Base-by-base conservation (phyloP, 2,113 vertebrate genomes). In the Phoenicopterus ruber region DNA sequence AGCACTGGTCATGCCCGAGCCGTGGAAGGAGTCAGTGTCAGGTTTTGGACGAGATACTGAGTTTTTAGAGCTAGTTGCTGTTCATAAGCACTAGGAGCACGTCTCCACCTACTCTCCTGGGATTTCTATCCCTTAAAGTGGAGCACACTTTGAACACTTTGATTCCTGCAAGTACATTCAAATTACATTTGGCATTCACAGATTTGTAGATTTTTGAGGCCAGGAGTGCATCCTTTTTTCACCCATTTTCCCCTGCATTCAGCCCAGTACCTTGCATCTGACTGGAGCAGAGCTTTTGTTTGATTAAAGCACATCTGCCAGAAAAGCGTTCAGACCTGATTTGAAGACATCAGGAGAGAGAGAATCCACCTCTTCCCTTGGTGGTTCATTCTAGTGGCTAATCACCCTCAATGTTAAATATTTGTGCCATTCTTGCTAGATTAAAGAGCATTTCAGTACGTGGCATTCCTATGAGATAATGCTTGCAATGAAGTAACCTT, bases 401-500 rank as follows among this genome's bases (percentile, higher is more conserved):
- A 96, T 96, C 93, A 94, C 90, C n/a, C 90, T 92, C 94, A 74
- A 13, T 96, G 96, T 96, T 97, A 96, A 97, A 96, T 96, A 96
- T 97, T 95, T 97, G 95, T 95, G 90, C 96, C 95, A 88, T 96
- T 94, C 95, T 97, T 92, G 46, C 82, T 93, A 96, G 95, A 96
- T 95, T 96, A 97, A 96, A 97, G 96, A 96, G 52, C 86, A 85
- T 94, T 97, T 86, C 85, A 83, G 76, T 88, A 88, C 31, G 2
- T 90, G 93, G 85, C 92, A 62, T 94, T 96, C 96, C 96, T 97
- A 42, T 94, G 96, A 97, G 96, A 97, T 94, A 95, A 94, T 94
- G 65, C 88, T 90, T 81, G 88, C 95, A 94, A 94, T 86, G 92
- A 93, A 95, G 82, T 96, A 95, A 96, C 96, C 96, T 97, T 96